Conservation (phyloP, 1,140 invertebrate species). For the Ceratina australensis region DNA sequence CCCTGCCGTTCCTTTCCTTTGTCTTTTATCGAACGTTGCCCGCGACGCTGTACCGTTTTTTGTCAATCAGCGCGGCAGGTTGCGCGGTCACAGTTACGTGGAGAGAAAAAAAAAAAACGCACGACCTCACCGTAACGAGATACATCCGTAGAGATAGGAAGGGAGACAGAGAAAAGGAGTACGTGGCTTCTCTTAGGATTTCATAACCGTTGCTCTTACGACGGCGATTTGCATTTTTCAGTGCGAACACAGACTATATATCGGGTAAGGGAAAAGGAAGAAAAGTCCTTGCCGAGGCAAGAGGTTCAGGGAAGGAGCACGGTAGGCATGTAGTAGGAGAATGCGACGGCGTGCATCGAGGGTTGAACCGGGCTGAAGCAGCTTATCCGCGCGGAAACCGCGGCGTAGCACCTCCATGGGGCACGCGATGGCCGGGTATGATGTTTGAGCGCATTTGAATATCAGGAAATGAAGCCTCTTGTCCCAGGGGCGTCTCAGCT, state of each 20-base stretch:
- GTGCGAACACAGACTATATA: neutral
- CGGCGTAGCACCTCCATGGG: conserved; percentile 49
- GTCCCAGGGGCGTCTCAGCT: conserved; percentile 61
- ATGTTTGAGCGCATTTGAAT: conserved; percentile 78
- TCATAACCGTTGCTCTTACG: conserved; percentile 60
- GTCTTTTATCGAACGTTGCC: too few species aligned
- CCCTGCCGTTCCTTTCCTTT: too few species aligned
- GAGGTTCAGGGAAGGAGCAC: neutral
- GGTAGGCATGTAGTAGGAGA: neutral
- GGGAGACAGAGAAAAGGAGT: neutral
- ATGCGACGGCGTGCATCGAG: conserved; percentile 41
- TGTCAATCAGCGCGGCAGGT: neutral
- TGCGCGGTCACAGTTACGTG: neutral
- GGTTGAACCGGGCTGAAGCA: conserved; percentile 24
- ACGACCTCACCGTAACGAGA: neutral
- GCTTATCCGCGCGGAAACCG: conserved; percentile 66
- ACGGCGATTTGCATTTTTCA: conserved; percentile 62
- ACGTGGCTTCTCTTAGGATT: conserved; percentile 58
- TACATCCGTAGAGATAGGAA: neutral
- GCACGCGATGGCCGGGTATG: conserved; percentile 61
- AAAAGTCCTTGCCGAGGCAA: neutral
- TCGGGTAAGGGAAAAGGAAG: too few species aligned
- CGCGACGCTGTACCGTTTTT: too few species aligned
- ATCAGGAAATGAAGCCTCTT: conserved; percentile 77
- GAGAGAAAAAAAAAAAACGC: conserved; percentile 13